Evolutionary conservation across 2,888 invertebrate species (phyloP).

Genomic region (Tetragonula carbonaria): DNA sequence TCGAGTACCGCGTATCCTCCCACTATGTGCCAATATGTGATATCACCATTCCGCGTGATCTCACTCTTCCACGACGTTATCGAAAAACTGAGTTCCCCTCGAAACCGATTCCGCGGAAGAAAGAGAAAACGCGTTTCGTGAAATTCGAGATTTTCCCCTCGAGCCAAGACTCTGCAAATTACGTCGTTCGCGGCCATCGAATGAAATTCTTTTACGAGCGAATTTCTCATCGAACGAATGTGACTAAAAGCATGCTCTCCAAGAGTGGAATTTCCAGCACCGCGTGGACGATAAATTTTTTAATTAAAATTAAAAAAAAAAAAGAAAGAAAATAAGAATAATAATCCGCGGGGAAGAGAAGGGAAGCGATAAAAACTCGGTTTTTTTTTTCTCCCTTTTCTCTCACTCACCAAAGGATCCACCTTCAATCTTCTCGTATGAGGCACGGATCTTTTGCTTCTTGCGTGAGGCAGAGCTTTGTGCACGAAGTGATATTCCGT

Average conservation of each 20-base stretch:
- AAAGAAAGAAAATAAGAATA: too few species aligned
- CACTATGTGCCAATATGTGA: not conserved
- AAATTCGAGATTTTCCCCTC: too few species aligned
- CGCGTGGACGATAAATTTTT: not conserved
- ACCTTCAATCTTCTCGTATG: constrained; percentile 95
- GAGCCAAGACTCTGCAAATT: too few species aligned
- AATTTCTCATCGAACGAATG: not conserved
- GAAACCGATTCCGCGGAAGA: not conserved
- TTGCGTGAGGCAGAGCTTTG: constrained; percentile 94
- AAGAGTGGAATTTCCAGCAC: not conserved
- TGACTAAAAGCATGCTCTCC: not conserved
- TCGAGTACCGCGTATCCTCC: not conserved
- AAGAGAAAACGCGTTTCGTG: not conserved
- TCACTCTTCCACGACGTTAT: not conserved
- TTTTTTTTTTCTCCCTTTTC: too few species aligned
- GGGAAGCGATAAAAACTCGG: not conserved
- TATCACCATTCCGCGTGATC: too few species aligned
- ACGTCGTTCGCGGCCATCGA: too few species aligned
- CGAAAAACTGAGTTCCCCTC: not conserved
- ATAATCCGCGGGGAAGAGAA: not conserved
- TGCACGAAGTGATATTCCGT: constrained; percentile 98
- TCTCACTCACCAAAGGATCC: constrained; percentile 94
- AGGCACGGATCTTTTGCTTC: constrained; percentile 94
- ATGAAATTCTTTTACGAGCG: too few species aligned
- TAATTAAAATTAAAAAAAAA: not conserved